These are phyloP conservation scores for Ecliptopera silaceata DNA, from an alignment of 2,888 invertebrate species.

Conservation along the genomic window DNA sequence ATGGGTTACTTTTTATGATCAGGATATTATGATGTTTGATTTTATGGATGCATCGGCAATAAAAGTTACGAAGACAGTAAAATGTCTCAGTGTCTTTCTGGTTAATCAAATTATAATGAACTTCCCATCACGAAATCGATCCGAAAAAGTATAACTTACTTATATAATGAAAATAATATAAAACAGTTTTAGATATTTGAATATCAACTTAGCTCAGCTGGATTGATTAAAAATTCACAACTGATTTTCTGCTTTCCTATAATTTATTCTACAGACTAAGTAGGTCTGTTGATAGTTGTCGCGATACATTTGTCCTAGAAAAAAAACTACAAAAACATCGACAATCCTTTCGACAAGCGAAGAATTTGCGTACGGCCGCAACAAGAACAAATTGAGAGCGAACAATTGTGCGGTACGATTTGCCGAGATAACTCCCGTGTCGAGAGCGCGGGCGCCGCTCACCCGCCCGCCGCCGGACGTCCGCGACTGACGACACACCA, in stretches of 20 bases:
- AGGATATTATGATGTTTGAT: conserved; percentile 1
- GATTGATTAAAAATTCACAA: no score
- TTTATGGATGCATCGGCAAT: background rate
- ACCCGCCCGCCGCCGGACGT: conserved; percentile 61
- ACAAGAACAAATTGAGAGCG: conserved; percentile 81
- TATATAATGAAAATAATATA: no score
- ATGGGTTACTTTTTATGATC: background rate
- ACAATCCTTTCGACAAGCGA: conserved; percentile 73
- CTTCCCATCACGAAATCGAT: no score
- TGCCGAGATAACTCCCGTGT: conserved; percentile 78
- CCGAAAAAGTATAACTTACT: no score
- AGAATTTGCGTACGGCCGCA: conserved; percentile 78
- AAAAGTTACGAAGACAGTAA: background rate
- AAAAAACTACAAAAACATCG: conserved; percentile 69
- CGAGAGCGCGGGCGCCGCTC: conserved; percentile 65
- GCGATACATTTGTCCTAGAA: conserved; percentile 60
- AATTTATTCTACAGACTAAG: background rate
- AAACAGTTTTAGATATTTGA: no score
- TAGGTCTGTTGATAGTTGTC: conserved; percentile 19
- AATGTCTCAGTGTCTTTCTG: background rate
- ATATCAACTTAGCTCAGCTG: no score
- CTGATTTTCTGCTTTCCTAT: no score
- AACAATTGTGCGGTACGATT: conserved; percentile 81
- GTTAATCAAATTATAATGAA: background rate
- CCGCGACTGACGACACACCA: conserved; percentile 52